Base-by-base conservation (phyloP, 2,888 invertebrate genomes). In the Bembecia ichneumoniformis region DNA sequence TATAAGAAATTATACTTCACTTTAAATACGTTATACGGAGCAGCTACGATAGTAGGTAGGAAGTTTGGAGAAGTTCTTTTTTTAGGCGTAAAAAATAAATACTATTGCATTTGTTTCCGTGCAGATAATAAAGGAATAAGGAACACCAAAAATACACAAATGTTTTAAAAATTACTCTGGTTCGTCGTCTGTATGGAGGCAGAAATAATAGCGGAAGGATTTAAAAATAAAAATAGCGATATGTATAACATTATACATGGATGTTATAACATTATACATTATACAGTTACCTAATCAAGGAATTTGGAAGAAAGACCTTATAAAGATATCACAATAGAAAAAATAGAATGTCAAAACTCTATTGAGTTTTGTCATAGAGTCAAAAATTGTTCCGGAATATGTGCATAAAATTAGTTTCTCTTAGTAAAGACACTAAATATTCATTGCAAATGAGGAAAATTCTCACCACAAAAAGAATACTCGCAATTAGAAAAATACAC, bases 311-410 rank as follows among this genome's bases (percentile, higher is more conserved):
- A 40, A 40, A 40, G 3, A 7, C 40, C 40, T 5, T 40, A 40
- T 40, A 40, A 40, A 40, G n/a, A 13, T 13, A 40, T 40, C 13
- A 13, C 40, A 7, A 34, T 20, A 5, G 46, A 49, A 20, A 49
- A 49, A 46, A 49, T 46, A 17, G 49, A n/a, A n/a, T 49, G 49
- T 46, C 35, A 20, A 17, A 49, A 49, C 49, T 45, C 45, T 17
- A 17, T 49, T n/a, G n/a, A n/a, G n/a, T n/a, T n/a, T n/a, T n/a
- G n/a, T n/a, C n/a, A n/a, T n/a, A n/a, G n/a, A n/a, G n/a, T n/a
- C n/a, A n/a, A n/a, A n/a, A n/a, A n/a, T n/a, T n/a, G 3, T 35
- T 49, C 15, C 35, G 49, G 11, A 49, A 49, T 46, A 36, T 46
- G 35, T 49, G 49, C 35, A 45, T 14, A 35, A 49, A 49, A 35